Conservation (phyloP, 2,888 invertebrate species). For the Hartigia nigra region DNA sequence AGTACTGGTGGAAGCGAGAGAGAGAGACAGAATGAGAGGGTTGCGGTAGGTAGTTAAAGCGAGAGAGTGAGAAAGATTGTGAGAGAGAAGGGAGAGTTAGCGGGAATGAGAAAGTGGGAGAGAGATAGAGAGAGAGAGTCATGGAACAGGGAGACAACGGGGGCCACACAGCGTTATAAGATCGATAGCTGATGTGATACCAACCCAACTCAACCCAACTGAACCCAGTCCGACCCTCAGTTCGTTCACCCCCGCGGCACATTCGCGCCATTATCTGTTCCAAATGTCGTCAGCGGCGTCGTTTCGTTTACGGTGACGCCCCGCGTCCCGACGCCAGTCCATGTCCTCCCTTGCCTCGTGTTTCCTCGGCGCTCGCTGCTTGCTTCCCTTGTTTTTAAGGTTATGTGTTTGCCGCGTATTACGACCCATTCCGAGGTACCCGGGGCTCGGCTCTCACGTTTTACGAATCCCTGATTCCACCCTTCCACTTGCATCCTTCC, state of each 20-base stretch:
- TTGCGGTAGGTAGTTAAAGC: conserved; percentile 26
- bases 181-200: conserved; percentile 67
- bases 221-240: conserved; percentile 60
- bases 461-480: conserved; percentile 56
- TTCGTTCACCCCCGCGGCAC: conserved; percentile 66
- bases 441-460: conserved; percentile 44
- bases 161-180: conserved; percentile 61
- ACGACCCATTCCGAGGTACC: conserved; percentile 55
- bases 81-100: not conserved
- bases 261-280: conserved; percentile 66
- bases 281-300: conserved; percentile 65
- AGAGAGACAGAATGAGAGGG: conserved; percentile 16
- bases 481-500: not conserved
- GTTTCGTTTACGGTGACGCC: conserved; percentile 62
- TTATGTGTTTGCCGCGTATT: conserved; percentile 59
- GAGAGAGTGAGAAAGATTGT: conserved; percentile 16
- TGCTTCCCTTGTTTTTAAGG: conserved; percentile 58
- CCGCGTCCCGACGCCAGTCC: conserved; percentile 22
- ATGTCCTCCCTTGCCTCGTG: conserved; percentile 27
- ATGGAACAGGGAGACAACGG: conserved; percentile 47
- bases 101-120: conserved; percentile 11
- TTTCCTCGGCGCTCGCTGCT: conserved; percentile 28
- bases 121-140: conserved; percentile 35
- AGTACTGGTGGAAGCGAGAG: conserved; percentile 9
- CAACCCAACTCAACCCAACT: conserved; percentile 56